These are phyloP conservation scores for Rapana venosa DNA, from an alignment of 2,888 invertebrate genomes.

Conservation along the genomic window DNA sequence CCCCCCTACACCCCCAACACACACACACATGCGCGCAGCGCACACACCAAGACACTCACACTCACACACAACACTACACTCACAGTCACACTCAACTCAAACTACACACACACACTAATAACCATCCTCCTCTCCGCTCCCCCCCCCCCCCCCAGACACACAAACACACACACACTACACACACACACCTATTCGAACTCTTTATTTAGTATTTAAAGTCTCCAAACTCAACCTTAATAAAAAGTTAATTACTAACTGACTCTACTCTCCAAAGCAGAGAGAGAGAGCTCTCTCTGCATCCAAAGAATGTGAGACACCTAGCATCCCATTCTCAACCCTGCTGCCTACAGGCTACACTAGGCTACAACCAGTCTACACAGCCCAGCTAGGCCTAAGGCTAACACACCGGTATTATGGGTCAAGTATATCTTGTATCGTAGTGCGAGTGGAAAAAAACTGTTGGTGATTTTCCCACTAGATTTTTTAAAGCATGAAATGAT, in stretches of 20 bases:
- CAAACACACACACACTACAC: neutral
- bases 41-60: neutral
- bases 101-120: neutral
- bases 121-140: neutral
- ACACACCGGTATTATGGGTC: too few relatives aligned
- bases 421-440: too few relatives aligned
- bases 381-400: too few relatives aligned
- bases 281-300: too few relatives aligned
- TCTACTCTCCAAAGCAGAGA: too few relatives aligned
- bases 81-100: neutral
- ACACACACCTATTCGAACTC: neutral
- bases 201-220: neutral
- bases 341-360: neutral
- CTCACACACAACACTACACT: neutral
- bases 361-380: too few relatives aligned
- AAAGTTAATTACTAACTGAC: too few relatives aligned
- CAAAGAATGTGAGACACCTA: too few relatives aligned
- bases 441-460: too few relatives aligned
- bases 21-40: neutral
- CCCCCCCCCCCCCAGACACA: conserved; percentile 13
- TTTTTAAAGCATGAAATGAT: too few relatives aligned
- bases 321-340: neutral
- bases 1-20: neutral
- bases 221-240: neutral
- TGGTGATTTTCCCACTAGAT: too few relatives aligned